Evolutionary conservation across 2,797 vertebrate species (phyloP).

Genomic region (Carcharodon carcharias): DNA sequence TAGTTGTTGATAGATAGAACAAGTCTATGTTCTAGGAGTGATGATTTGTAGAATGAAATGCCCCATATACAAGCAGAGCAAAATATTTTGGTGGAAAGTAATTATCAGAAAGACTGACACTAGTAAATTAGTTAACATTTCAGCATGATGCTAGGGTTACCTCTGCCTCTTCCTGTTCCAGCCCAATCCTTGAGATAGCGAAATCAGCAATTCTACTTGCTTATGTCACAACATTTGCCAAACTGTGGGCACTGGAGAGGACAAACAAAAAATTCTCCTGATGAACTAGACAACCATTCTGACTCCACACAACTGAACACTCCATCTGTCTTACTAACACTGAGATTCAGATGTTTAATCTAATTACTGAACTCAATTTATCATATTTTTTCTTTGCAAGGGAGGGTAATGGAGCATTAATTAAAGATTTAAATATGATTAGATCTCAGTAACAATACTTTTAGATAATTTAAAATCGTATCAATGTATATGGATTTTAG

Average conservation of each 20-base stretch:
- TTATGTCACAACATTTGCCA: conserved; percentile 69
- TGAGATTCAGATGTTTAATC: conserved; percentile 44
- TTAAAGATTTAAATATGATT: background rate
- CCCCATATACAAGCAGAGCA: conserved; percentile 66
- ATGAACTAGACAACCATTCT: conserved; percentile 54
- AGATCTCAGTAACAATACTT: conserved; percentile 36
- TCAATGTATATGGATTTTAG: background rate
- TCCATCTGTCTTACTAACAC: conserved; percentile 68
- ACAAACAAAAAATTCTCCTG: conserved; percentile 51
- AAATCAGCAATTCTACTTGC: conserved; percentile 62
- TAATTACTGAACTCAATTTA: conserved; percentile 54
- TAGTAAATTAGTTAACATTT: conserved; percentile 67
- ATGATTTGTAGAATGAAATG: conserved; percentile 69
- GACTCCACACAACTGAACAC: conserved; percentile 62
- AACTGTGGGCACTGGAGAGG: conserved; percentile 61
- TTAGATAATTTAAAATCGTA: conserved; percentile 22
- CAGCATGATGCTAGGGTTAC: conserved; percentile 62
- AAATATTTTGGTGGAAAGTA: conserved; percentile 82
- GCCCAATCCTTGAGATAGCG: conserved; percentile 50
- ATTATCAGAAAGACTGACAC: conserved; percentile 71
- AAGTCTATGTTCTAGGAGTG: conserved; percentile 60
- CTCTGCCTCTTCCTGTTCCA: conserved; percentile 65
- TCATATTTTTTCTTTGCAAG: conserved; percentile 47
- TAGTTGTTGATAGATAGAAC: conserved; percentile 67
- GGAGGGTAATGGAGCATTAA: background rate